Conservation (phyloP, 2,888 invertebrate genomes). For the Sarcophaga subvicina region DNA sequence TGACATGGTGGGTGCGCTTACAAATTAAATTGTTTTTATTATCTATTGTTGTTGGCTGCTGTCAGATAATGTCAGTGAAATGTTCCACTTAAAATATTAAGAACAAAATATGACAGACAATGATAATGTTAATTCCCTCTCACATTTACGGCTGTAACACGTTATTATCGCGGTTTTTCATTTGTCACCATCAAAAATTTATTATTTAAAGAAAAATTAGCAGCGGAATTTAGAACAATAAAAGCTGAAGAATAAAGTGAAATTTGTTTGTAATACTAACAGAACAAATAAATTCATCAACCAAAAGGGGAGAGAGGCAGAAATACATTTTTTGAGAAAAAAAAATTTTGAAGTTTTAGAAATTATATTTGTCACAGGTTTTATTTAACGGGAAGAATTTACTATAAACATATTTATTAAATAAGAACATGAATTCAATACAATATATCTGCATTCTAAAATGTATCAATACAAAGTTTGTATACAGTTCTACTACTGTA, state of each 20-base stretch:
- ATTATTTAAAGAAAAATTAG: not conserved
- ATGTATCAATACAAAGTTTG: no score
- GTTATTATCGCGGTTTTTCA: not conserved
- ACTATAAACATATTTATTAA: no score
- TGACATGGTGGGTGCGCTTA: conserved; percentile 32
- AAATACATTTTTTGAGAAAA: no score
- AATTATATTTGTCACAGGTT: no score
- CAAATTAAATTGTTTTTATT: conserved; percentile 23
- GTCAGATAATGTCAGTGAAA: conserved; percentile 37
- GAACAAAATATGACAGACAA: conserved; percentile 24
- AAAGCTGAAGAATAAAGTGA: not conserved
- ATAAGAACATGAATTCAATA: no score
- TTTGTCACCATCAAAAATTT: not conserved
- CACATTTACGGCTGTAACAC: not conserved
- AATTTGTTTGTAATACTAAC: no score
- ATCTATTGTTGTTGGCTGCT: conserved; percentile 25
- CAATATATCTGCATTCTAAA: no score
- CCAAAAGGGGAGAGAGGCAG: no score
- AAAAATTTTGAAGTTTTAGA: no score
- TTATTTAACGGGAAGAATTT: no score
- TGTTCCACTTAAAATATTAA: conserved; percentile 38
- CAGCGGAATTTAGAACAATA: not conserved
- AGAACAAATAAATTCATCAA: no score
- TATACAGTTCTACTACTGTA: no score
- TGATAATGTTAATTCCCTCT: conserved; percentile 25